Conservation (phyloP, 2,888 invertebrate genomes). For the Zygaena filipendulae region DNA sequence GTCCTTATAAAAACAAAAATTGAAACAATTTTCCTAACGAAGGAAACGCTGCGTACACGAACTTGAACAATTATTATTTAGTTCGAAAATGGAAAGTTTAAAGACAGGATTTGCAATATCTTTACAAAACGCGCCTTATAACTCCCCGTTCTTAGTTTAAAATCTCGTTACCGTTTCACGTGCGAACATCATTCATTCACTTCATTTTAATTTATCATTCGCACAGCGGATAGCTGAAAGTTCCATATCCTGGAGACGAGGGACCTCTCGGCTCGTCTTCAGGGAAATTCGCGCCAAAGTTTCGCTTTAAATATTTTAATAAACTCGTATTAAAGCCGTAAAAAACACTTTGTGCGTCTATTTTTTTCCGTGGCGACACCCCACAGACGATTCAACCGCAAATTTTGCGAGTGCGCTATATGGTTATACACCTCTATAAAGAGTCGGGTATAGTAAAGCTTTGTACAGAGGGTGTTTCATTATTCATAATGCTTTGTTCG, state of each 20-base stretch:
- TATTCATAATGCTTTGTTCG: constrained; percentile 63
- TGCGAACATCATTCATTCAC: constrained; percentile 26
- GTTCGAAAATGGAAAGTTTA: constrained; percentile 9
- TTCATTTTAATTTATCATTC: constrained; percentile 57
- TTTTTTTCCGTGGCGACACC: constrained; percentile 45
- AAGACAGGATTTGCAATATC: neutral
- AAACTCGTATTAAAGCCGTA: constrained; percentile 64
- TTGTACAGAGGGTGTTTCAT: constrained; percentile 51
- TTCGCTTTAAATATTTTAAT: constrained; percentile 66
- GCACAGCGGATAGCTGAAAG: constrained; percentile 38
- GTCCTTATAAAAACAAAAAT: no score
- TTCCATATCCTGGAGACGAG: constrained; percentile 37
- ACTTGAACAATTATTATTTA: no score
- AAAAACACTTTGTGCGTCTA: constrained; percentile 60
- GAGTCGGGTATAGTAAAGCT: constrained; percentile 23
- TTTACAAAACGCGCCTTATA: no score
- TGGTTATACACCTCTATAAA: constrained; percentile 18
- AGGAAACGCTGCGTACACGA: no score
- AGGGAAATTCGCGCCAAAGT: constrained; percentile 62
- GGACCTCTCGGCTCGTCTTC: constrained; percentile 52
- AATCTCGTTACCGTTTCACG: no score
- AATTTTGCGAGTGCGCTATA: constrained; percentile 23
- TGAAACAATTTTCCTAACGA: no score
- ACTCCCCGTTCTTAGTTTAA: no score
- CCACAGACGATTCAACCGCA: constrained; percentile 28